phyloP scores from a whole-genome alignment of 2,113 vertebrate genomes.

The Chaenogobius annularis region DNA sequence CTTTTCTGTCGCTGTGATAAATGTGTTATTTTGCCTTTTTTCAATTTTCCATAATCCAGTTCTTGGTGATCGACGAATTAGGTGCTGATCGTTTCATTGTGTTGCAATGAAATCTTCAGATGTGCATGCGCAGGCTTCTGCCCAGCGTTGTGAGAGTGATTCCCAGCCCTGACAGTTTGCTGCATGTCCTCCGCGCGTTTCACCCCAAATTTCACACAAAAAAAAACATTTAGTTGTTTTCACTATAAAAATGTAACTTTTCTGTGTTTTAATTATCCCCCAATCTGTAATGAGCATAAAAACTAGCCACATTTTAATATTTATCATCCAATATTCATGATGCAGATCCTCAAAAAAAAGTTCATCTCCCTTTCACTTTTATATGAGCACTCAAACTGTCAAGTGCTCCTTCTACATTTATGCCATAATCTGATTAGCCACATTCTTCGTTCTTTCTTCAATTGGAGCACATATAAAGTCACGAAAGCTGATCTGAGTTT shows the following conservation, averaged over 20 bases:
- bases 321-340: too few relatives aligned
- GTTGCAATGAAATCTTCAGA: slow-evolving; percentile 2
- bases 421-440: not conserved
- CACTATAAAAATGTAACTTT: too few relatives aligned
- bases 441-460: not conserved
- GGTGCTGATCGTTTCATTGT: slow-evolving; percentile 38
- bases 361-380: not conserved
- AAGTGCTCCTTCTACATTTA: not conserved
- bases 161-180: too few relatives aligned
- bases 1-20: slow-evolving; percentile 55
- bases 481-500: slow-evolving; percentile 5
- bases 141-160: too few relatives aligned
- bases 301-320: too few relatives aligned
- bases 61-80: slow-evolving; percentile 42
- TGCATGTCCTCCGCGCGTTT: too few relatives aligned
- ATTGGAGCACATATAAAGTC: not conserved
- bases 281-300: too few relatives aligned
- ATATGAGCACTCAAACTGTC: not conserved
- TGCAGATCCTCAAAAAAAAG: not conserved
- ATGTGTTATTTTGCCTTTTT: slow-evolving; percentile 47
- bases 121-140: not conserved
- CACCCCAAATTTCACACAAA: too few relatives aligned
- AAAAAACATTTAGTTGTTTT: too few relatives aligned
- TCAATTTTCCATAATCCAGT: slow-evolving; percentile 3
- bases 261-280: too few relatives aligned